phyloP scores from a whole-genome alignment of 1,140 invertebrate species.

The Trichonephila clavata region DNA sequence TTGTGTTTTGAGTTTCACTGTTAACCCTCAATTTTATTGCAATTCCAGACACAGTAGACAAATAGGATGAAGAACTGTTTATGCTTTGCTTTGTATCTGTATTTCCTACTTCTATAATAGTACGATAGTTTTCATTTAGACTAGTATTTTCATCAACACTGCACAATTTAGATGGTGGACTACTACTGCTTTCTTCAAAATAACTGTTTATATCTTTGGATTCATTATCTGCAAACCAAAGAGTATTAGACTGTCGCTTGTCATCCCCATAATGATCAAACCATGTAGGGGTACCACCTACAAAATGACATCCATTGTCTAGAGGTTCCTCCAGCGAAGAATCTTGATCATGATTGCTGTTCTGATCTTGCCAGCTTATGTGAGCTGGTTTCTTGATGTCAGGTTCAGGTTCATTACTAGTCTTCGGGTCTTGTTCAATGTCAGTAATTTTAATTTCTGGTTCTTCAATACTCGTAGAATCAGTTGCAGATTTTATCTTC shows the following conservation, averaged over 20 bases:
- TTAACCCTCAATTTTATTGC: constrained; percentile 73
- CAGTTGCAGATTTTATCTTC: not conserved
- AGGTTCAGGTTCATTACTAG: too few species aligned
- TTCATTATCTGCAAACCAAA: constrained; percentile 47
- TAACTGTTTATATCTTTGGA: not conserved
- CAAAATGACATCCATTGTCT: constrained; percentile 39
- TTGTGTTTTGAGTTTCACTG: constrained; percentile 71
- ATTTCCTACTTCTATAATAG: constrained; percentile 56
- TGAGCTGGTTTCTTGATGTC: not conserved
- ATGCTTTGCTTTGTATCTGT: not conserved
- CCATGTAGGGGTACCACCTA: constrained; percentile 68
- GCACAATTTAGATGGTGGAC: not conserved
- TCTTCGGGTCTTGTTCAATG: not conserved
- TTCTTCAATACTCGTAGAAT: not conserved
- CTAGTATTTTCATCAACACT: not conserved
- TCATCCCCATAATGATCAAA: constrained; percentile 74
- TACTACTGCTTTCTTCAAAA: not conserved
- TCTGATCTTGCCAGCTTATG: constrained; percentile 32
- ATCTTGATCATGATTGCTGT: constrained; percentile 1
- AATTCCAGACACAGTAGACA: not conserved
- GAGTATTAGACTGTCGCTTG: constrained; percentile 46
- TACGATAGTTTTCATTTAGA: constrained; percentile 36
- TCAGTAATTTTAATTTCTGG: not conserved
- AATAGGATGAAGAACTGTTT: not conserved
- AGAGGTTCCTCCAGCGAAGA: not conserved